Conservation (phyloP, 2,113 vertebrate genomes). For the Serinus canaria region DNA sequence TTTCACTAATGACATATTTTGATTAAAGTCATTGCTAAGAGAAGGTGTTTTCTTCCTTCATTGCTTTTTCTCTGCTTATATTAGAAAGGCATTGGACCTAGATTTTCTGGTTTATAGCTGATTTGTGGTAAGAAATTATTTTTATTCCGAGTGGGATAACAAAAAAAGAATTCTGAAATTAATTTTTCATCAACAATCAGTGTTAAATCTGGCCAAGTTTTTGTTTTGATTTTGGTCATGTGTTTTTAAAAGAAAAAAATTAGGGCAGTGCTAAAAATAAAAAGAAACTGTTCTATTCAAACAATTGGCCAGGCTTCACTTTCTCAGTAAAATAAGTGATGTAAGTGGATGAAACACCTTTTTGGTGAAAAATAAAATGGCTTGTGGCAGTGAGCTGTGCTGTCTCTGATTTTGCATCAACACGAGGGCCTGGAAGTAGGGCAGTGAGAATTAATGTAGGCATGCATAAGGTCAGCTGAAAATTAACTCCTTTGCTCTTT, state of each 20-base stretch:
- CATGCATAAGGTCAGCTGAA: not conserved
- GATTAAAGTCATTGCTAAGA: not conserved
- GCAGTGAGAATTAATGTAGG: not conserved
- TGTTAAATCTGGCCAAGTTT: not conserved
- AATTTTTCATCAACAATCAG: not conserved
- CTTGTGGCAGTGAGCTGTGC: not conserved
- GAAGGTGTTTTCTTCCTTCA: not conserved
- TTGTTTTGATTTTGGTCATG: not conserved
- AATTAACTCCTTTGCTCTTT: not conserved
- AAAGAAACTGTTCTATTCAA: not conserved
- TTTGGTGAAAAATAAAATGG: not conserved
- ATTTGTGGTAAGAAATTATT: not conserved
- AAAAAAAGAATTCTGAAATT: not conserved
- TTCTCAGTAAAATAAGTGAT: not conserved
- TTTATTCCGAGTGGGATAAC: not conserved
- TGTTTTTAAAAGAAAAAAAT: not conserved
- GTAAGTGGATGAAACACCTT: not conserved
- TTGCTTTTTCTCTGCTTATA: not conserved
- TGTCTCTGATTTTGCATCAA: not conserved
- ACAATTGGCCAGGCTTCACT: rapidly evolving
- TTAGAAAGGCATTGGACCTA: not conserved
- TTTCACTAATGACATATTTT: not conserved
- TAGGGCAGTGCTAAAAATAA: not conserved
- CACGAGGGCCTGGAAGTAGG: not conserved
- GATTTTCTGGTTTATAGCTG: not conserved